phyloP scores from a whole-genome alignment of 2,797 vertebrate species.

The Acipenser ruthenus region DNA sequence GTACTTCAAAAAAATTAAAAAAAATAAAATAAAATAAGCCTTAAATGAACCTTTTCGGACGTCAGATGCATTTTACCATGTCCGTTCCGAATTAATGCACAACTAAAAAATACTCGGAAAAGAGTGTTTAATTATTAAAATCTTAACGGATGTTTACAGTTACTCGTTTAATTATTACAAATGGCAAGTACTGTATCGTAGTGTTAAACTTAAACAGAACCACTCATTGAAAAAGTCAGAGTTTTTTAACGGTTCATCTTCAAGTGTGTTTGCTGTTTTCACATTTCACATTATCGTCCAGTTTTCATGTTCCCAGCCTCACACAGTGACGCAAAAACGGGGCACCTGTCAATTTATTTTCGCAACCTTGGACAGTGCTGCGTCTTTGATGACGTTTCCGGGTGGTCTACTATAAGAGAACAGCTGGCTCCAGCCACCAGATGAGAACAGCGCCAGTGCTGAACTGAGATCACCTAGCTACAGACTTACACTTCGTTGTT shows the following conservation, averaged over 20 bases:
- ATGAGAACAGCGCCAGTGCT: slow-evolving; percentile 19
- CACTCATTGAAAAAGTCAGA: not conserved
- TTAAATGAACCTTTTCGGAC: too few species aligned
- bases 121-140: not conserved
- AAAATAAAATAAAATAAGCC: too few species aligned
- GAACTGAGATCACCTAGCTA: not conserved
- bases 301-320: slow-evolving; percentile 12
- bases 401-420: slow-evolving; percentile 46
- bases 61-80: too few species aligned
- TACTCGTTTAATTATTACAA: not conserved
- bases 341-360: slow-evolving; percentile 24
- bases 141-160: not conserved
- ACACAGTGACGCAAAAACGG: slow-evolving; percentile 39
- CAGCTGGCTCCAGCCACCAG: not conserved
- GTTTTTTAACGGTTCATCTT: slow-evolving; percentile 7
- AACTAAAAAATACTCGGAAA: not conserved
- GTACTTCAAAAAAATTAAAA: too few species aligned
- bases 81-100: slow-evolving; percentile 5
- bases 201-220: not conserved
- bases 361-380: slow-evolving; percentile 11
- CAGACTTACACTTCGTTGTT: not conserved
- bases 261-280: not conserved
- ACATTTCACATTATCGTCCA: slow-evolving; percentile 11
- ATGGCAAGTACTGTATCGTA: not conserved
- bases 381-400: slow-evolving; percentile 31